A percentile compares a stretch with the other conserved stretches of the same genome.
Conservation (phyloP, 2,113 vertebrate species). For the Brienomyrus longianalis region DNA sequence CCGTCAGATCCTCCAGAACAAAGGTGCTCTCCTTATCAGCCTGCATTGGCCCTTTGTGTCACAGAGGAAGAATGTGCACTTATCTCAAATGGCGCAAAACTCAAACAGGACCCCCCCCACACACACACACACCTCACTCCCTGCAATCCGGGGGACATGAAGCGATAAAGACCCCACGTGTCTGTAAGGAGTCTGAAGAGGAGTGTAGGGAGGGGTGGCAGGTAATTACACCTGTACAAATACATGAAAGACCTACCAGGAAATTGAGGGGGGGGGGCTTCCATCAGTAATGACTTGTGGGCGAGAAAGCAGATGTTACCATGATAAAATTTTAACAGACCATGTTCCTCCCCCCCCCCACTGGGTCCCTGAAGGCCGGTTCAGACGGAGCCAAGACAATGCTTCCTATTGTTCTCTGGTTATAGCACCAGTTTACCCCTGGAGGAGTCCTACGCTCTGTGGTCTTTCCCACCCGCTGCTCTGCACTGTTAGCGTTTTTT, state of each 20-base stretch:
- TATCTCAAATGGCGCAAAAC: slow-evolving; percentile 52
- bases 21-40: slow-evolving; percentile 27
- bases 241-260: slow-evolving; percentile 14
- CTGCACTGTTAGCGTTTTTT: neutral
- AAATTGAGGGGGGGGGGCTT: neutral
- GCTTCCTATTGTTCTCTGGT: neutral
- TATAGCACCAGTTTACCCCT: neutral
- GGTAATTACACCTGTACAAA: slow-evolving; percentile 35
- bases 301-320: neutral
- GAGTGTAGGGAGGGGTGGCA: slow-evolving; percentile 22
- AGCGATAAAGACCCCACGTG: neutral
- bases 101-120: slow-evolving; percentile 41
- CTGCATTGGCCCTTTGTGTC: slow-evolving; percentile 40
- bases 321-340: neutral
- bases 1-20: neutral
- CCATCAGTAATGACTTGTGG: slow-evolving; percentile 15
- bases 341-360: neutral
- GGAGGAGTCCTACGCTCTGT: neutral
- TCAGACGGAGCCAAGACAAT: neutral
- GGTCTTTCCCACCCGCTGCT: neutral
- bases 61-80: slow-evolving; percentile 36
- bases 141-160: neutral
- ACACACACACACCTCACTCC: neutral
- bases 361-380: neutral
- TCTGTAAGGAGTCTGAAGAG: slow-evolving; percentile 6